Percentiles rank a stretch among this genome's conserved stretches.
These are phyloP conservation scores for Helicoverpa zea DNA, from an alignment of 1,140 invertebrate genomes.

Conservation along the genomic window DNA sequence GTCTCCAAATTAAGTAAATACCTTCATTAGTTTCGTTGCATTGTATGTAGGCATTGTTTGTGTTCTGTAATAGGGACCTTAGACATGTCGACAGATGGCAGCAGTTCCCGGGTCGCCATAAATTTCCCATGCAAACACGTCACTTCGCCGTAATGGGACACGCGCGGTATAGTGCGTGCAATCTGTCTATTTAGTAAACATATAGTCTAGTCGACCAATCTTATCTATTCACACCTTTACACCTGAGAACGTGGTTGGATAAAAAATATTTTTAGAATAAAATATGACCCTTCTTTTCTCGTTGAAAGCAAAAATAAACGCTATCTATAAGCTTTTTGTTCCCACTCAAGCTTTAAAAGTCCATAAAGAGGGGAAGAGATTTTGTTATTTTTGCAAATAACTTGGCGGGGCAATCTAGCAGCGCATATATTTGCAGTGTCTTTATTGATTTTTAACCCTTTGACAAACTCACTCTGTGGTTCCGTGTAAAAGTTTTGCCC, in stretches of 20 bases:
- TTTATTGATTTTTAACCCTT: conserved; percentile 18
- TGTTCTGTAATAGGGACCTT: background rate
- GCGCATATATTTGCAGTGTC: conserved; percentile 20
- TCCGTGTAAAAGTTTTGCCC: conserved; percentile 4
- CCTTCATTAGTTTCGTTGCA: too few relatives aligned
- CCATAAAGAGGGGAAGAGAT: conserved; percentile 8
- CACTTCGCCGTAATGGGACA: too few relatives aligned
- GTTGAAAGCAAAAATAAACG: background rate
- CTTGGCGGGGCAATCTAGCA: conserved; percentile 9
- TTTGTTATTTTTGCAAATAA: background rate
- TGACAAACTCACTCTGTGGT: conserved; percentile 18
- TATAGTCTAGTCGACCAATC: background rate
- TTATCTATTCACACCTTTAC: background rate
- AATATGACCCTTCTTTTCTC: background rate
- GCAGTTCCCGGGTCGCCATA: background rate
- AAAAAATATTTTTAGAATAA: background rate
- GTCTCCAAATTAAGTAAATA: too few relatives aligned
- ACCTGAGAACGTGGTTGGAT: too few relatives aligned
- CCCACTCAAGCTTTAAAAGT: conserved; percentile 9
- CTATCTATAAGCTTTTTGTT: conserved; percentile 2
- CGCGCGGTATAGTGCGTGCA: too few relatives aligned
- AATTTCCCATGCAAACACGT: too few relatives aligned
- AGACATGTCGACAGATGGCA: conserved; percentile 5
- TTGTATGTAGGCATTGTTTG: too few relatives aligned
- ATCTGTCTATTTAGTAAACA: too few relatives aligned